Conservation (phyloP, 2,797 vertebrate genomes). For the Pantherophis vulpinus region DNA sequence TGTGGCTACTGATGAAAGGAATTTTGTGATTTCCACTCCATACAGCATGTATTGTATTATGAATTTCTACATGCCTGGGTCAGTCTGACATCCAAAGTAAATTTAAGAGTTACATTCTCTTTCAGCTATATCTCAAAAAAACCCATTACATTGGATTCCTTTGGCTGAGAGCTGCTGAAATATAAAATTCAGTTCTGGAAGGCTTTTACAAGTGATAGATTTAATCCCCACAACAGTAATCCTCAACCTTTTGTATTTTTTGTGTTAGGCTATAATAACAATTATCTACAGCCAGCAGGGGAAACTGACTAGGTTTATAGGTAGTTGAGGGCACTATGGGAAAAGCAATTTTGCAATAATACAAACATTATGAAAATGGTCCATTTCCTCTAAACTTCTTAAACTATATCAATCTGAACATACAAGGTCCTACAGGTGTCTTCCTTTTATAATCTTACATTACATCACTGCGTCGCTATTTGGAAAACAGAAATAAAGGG, state of each 20-base stretch:
- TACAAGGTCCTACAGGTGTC: too few species aligned
- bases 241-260: neutral
- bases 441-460: neutral
- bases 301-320: neutral
- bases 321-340: neutral
- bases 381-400: neutral
- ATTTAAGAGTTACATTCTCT: too few species aligned
- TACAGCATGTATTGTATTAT: neutral
- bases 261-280: neutral
- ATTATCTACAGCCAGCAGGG: neutral
- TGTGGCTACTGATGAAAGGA: neutral
- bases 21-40: neutral
- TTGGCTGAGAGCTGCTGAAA: neutral
- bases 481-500: constrained; percentile 14
- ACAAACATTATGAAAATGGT: neutral
- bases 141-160: neutral
- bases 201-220: neutral
- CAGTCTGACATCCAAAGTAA: neutral
- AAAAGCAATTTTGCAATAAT: neutral
- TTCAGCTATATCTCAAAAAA: neutral
- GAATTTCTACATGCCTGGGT: neutral
- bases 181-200: neutral
- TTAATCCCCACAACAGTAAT: neutral
- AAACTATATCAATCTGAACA: neutral
- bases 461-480: neutral